These are phyloP conservation scores for Drosophila pachea DNA, from an alignment of 1,140 invertebrate species.

Conservation along the genomic window DNA sequence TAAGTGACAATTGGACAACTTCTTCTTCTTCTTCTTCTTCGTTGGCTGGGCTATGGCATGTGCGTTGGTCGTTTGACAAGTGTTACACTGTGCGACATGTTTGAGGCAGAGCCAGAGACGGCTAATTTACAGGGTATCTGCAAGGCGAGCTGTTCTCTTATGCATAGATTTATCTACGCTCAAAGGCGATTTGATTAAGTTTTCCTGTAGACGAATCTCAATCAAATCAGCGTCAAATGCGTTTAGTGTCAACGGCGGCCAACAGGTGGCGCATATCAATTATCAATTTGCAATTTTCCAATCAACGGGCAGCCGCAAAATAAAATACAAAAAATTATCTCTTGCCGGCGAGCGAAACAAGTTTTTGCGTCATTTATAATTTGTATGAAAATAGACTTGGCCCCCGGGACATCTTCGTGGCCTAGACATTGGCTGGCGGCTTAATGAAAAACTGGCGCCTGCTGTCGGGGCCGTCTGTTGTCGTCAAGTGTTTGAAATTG, in stretches of 20 bases:
- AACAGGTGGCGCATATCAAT: constrained; percentile 55
- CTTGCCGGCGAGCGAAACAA: constrained; percentile 38
- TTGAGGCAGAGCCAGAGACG: no score
- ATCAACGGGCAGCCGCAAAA: constrained; percentile 18
- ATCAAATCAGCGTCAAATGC: constrained; percentile 19
- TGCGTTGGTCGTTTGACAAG: not conserved
- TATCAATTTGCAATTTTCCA: constrained; percentile 45
- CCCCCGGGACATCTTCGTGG: constrained; percentile 33
- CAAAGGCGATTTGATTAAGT: no score
- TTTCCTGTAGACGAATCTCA: not conserved
- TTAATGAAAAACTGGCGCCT: constrained; percentile 71
- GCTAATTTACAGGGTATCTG: constrained; percentile 6
- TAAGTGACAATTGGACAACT: constrained; percentile 62
- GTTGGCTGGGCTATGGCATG: constrained; percentile 6
- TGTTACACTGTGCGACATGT: constrained; percentile 20
- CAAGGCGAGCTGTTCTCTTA: not conserved
- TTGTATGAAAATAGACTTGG: constrained; percentile 61
- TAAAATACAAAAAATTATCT: not conserved
- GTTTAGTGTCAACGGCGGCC: constrained; percentile 45
- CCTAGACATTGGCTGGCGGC: constrained; percentile 25
- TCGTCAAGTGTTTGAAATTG: constrained; percentile 60
- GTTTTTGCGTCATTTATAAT: constrained; percentile 65
- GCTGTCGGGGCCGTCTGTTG: constrained; percentile 17
- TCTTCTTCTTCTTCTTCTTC: constrained; percentile 17
- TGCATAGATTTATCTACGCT: not conserved